A percentile compares a stretch with the other conserved stretches of the same genome.
Evolutionary conservation across 2,113 vertebrate species (phyloP).

Genomic region (Paradisaea rubra): DNA sequence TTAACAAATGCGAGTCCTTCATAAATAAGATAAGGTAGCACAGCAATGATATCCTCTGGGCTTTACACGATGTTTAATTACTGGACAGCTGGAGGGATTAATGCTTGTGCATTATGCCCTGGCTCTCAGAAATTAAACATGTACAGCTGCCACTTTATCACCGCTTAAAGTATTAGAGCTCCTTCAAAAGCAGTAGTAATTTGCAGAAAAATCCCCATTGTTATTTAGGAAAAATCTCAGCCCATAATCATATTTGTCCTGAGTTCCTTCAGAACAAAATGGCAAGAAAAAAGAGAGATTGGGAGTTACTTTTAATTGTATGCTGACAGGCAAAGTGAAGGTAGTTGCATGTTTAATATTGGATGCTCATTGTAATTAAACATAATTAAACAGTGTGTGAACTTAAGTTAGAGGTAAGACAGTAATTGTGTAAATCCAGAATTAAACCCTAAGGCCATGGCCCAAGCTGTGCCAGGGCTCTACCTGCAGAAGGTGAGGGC

Average conservation of each 20-base stretch:
- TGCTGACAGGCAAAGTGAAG: neutral
- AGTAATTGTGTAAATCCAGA: neutral
- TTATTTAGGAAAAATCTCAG: slow-evolving; percentile 39
- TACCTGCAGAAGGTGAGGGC: neutral
- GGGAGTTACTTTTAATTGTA: slow-evolving; percentile 1
- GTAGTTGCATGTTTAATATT: neutral
- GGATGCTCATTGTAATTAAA: neutral
- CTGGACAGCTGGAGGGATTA: slow-evolving; percentile 70
- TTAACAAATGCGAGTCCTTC: slow-evolving; percentile 37
- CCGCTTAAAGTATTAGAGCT: slow-evolving; percentile 68
- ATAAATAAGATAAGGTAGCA: slow-evolving; percentile 52
- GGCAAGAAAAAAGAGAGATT: neutral
- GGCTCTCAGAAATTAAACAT: slow-evolving; percentile 63
- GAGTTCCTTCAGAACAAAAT: slow-evolving; percentile 8
- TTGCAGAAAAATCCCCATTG: slow-evolving; percentile 58
- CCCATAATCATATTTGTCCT: slow-evolving; percentile 24
- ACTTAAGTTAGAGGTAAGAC: neutral
- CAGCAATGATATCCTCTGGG: slow-evolving; percentile 44
- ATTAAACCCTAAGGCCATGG: neutral
- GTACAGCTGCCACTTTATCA: slow-evolving; percentile 66
- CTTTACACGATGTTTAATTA: slow-evolving; percentile 61
- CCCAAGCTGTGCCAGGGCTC: neutral
- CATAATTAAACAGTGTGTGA: neutral
- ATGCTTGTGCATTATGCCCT: slow-evolving; percentile 44
- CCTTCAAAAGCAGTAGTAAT: slow-evolving; percentile 48